Percentiles rank a stretch among this genome's conserved stretches.
These are phyloP conservation scores for Platerodrilus igneus DNA, from an alignment of 2,888 invertebrate genomes.

Conservation along the genomic window DNA sequence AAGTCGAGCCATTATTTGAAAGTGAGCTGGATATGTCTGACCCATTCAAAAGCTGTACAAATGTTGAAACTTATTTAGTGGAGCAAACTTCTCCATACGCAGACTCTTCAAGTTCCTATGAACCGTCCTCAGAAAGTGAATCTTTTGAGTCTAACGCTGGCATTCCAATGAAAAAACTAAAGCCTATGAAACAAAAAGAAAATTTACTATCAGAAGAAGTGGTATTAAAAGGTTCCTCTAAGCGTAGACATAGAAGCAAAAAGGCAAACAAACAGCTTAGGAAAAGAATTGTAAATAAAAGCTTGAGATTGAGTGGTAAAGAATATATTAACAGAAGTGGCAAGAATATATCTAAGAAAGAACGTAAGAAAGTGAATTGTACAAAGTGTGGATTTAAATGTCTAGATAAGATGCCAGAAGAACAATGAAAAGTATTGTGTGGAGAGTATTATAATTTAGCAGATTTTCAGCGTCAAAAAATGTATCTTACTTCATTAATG, in stretches of 20 bases:
- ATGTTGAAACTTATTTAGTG: no score
- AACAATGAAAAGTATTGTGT: conserved; percentile 4
- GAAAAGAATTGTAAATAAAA: conserved; percentile 3
- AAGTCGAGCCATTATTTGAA: no score
- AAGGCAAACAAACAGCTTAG: conserved; percentile 2
- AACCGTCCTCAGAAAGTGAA: no score
- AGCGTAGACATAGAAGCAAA: conserved; percentile 4
- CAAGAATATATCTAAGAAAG: conserved; percentile 1
- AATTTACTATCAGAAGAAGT: no score
- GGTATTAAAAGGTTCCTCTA: no score
- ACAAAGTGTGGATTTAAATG: conserved; percentile 2
- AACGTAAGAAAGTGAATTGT: background rate
- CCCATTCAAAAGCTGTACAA: no score
- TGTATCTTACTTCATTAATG: background rate
- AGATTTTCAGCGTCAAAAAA: conserved; percentile 5
- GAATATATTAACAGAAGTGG: conserved; percentile 5
- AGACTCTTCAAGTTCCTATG: no score
- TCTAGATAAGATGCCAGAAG: conserved; percentile 1
- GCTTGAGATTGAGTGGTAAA: conserved; percentile 6
- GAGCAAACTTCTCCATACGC: no score
- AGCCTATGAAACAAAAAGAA: no score
- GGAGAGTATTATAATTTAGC: conserved; percentile 6
- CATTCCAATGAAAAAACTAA: no score
- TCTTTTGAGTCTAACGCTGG: no score
- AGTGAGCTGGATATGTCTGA: no score